These are phyloP conservation scores for Lymantria dispar DNA, from an alignment of 2,888 invertebrate genomes.

Conservation along the genomic window DNA sequence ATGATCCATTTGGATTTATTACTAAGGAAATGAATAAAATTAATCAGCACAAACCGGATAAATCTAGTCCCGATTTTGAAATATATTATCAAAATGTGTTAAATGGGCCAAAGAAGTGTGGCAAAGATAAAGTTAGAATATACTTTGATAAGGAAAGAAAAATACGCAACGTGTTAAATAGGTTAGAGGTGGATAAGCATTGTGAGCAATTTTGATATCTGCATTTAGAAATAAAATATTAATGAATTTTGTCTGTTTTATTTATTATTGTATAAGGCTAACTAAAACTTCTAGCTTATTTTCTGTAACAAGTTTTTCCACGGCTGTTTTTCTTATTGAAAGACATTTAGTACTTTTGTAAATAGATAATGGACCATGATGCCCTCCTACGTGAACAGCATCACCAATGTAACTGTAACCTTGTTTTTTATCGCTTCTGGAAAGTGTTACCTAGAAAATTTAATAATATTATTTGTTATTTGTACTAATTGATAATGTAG, in stretches of 20 bases:
- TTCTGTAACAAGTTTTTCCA: constrained; percentile 25
- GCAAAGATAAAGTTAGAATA: constrained; percentile 58
- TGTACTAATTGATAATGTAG: no score
- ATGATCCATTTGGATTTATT: constrained; percentile 1
- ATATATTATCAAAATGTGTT: constrained; percentile 56
- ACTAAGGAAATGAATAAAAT: constrained; percentile 4
- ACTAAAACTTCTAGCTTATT: constrained; percentile 33
- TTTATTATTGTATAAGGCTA: constrained; percentile 31
- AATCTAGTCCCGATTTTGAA: constrained; percentile 52
- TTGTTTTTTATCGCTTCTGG: constrained; percentile 33
- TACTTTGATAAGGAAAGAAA: constrained; percentile 57
- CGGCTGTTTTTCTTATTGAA: constrained; percentile 29
- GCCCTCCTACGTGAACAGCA: constrained; percentile 37
- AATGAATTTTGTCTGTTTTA: constrained; percentile 10
- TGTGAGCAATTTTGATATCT: constrained; percentile 36
- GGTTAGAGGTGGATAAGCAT: constrained; percentile 37
- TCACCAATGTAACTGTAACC: constrained; percentile 43
- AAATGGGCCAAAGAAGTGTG: constrained; percentile 46
- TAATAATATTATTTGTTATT: not conserved
- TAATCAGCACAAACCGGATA: constrained; percentile 22
- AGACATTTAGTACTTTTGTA: constrained; percentile 37
- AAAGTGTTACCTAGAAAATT: constrained; percentile 30
- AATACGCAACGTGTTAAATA: constrained; percentile 33
- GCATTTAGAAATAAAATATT: constrained; percentile 19
- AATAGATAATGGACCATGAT: constrained; percentile 33